Conservation (phyloP, 2,888 invertebrate species). For the Coenonympha arcania region DNA sequence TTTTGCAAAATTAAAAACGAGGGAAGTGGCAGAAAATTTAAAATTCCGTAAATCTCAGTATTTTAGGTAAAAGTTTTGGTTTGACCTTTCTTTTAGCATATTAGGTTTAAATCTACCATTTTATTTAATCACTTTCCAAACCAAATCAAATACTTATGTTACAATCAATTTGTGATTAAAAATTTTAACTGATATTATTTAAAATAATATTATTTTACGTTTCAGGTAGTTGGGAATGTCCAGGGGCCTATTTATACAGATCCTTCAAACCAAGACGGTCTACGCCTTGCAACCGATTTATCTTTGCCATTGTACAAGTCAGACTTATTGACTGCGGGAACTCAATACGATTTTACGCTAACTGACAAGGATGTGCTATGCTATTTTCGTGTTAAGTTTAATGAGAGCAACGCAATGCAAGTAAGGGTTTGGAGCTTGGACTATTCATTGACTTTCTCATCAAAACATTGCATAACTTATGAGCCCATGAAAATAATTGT, state of each 20-base stretch:
- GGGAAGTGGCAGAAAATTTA: too few relatives aligned
- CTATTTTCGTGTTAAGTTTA: constrained; percentile 46
- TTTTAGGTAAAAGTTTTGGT: too few relatives aligned
- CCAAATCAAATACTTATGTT: too few relatives aligned
- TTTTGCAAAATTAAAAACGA: too few relatives aligned
- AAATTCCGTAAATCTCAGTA: too few relatives aligned
- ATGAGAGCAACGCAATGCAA: constrained; percentile 23
- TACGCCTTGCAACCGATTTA: constrained; percentile 58
- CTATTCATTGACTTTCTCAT: background rate
- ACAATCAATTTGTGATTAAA: too few relatives aligned
- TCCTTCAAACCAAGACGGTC: constrained; percentile 49
- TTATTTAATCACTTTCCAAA: too few relatives aligned
- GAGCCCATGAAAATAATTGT: too few relatives aligned
- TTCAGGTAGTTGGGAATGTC: constrained; percentile 41
- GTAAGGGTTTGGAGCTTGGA: background rate
- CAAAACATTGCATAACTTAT: too few relatives aligned
- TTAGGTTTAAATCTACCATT: too few relatives aligned
- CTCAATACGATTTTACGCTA: constrained; percentile 50
- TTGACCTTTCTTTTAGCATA: too few relatives aligned
- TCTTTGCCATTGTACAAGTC: constrained; percentile 49
- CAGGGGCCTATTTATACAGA: constrained; percentile 57
- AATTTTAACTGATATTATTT: too few relatives aligned
- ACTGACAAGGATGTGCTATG: constrained; percentile 53
- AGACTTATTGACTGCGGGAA: constrained; percentile 44
- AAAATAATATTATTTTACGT: constrained; percentile 9